Evolutionary conservation across 2,797 vertebrate species (phyloP).

Genomic region (Tapera naevia): DNA sequence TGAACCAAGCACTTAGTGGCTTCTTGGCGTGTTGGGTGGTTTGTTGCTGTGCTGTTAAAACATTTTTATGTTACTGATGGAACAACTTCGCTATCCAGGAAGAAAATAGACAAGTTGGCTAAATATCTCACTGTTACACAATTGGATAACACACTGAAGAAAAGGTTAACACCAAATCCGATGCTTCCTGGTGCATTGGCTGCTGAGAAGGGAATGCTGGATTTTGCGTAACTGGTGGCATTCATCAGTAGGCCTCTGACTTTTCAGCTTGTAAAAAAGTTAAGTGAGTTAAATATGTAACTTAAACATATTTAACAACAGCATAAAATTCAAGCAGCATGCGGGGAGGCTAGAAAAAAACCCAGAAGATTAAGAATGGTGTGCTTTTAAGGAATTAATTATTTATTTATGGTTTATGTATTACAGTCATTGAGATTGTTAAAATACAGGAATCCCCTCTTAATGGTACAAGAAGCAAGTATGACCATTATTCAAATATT

Average conservation of each 20-base stretch:
- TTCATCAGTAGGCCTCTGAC: not conserved
- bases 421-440: not conserved
- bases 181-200: not conserved
- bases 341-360: not conserved
- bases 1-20: not conserved
- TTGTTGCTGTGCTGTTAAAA: constrained; percentile 1
- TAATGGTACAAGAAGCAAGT: not conserved
- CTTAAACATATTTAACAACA: not conserved
- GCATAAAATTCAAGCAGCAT: not conserved
- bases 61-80: not conserved
- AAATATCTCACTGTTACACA: not conserved
- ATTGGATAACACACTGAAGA: not conserved
- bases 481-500: not conserved
- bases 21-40: not conserved
- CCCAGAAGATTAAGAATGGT: not conserved
- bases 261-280: not conserved
- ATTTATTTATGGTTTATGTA: not conserved
- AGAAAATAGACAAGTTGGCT: not conserved
- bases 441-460: not conserved
- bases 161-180: not conserved
- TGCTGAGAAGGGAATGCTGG: not conserved
- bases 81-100: constrained; percentile 4
- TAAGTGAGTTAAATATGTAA: not conserved
- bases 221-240: not conserved
- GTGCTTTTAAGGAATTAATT: not conserved